Base-by-base conservation (phyloP, 35 echinoderm and acorn worm species). In the Diadema setosum region DNA sequence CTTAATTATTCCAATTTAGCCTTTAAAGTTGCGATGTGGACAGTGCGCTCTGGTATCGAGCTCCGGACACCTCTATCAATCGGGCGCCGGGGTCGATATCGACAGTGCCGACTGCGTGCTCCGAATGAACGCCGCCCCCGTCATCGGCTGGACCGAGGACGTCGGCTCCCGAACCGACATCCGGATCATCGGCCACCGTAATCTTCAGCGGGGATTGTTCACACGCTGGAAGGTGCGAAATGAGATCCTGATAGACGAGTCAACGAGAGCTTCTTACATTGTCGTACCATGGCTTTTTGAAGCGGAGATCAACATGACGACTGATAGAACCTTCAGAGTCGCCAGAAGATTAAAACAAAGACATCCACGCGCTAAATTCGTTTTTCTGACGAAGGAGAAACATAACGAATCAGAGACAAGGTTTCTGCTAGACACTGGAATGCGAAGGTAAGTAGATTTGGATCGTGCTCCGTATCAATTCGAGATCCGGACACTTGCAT, bases 71-170 rank as follows among this genome's bases (percentile, higher is more conserved):
- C 84, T 97, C 15, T 83, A 90, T n/a, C 18, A 65, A 15, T 86
- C 91, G 0, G 59, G 85, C 18, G 86, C 87, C 15, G 95, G 95
- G 48, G 27, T 35, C 18, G 85, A 70, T 1, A 97, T 97, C n/a
- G 91, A 97, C 87, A 90, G 83, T 20, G 90, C 94, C 1, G 90
- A 92, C 56, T 97, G 95, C 35, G 83, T 97, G 4, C 76, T 97
- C 48, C 86, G 95, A 4, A 97, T 93, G 95, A 97, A 97, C 31
- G 69, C 88, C 45, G 91, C 95, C 23, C 91, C 95, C 0, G 88
- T 73, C 31, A 46, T 59, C 12, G 87, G 91, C 2, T 97, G 70
- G 35, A 52, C 85, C 18, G 73, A 82, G 5, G 91, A 97, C 56
- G 95, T 97, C 0, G 95, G 95, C 2, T 6, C 57, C 0, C 59